Base-by-base conservation (phyloP, 2,888 invertebrate species). In the Bombyx huttoni region DNA sequence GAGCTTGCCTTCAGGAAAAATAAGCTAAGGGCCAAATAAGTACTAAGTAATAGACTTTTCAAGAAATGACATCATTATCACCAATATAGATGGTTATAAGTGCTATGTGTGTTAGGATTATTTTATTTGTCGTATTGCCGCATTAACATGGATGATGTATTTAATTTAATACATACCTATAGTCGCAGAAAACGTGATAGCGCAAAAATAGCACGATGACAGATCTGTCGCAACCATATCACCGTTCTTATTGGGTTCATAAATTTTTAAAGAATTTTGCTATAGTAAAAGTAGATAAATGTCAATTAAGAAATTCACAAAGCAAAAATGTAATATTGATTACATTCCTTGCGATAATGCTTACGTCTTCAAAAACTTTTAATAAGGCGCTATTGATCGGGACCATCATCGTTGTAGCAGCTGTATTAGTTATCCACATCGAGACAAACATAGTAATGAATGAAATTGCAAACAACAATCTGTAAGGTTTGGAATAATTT, bases 391-490 rank as follows among this genome's bases (percentile, higher is more conserved):
- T 92, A 50, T 94, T 92, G 57, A 96, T 96, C 0, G 96, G 96
- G 52, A 95, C 91, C 96, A 96, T 95, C 94, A 96, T 95, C 0
- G 96, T 95, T 0, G 95, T 92, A 0, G 95, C 95, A 7, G 97
- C 97, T 0, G 97, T 97, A 73, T 97, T 97, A 10, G 95, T 95
- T 55, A 97, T 95, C 97, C 97, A 97, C 96, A 97, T 96, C 0
- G 96, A 96, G 46, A 96, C 90, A 60, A 96, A 95, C 91, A 94
- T 96, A 0, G 96, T 96, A 1, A 95, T 94, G 49, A 91, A 77
- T 75, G 94, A 93, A 58, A 96, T 88, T 0, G 96, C 96, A 60
- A 95, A 85, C 64, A 96, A 91, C 53, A 96, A 83, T 70, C 94
- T 54, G 35, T 13, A 52, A 52, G 6, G 12, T n/a, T 24, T 24